phyloP scores from a whole-genome alignment of 2,113 vertebrate species.

The Panthera uncia region DNA sequence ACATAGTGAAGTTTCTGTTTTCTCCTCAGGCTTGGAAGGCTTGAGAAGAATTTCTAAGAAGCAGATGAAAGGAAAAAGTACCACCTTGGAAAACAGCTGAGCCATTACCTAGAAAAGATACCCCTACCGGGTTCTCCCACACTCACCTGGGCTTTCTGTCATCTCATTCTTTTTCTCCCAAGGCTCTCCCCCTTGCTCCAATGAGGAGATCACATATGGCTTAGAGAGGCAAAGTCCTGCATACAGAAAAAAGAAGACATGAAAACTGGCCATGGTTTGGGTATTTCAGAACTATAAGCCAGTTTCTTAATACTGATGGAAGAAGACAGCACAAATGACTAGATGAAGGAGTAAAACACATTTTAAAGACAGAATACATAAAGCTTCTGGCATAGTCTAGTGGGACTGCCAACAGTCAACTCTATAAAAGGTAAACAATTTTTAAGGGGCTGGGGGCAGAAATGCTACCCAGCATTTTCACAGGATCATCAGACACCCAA shows the following conservation, averaged over 20 bases:
- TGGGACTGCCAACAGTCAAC: background rate
- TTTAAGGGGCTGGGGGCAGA: background rate
- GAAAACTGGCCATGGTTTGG: background rate
- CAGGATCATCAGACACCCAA: background rate
- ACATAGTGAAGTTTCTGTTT: background rate
- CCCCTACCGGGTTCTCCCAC: background rate
- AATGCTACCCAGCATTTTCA: background rate
- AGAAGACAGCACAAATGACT: background rate
- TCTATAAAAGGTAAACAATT: background rate
- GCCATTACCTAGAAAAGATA: background rate
- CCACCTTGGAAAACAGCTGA: background rate
- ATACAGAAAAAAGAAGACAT: background rate
- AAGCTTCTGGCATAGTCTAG: background rate
- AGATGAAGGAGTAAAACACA: background rate
- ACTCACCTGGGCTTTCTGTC: constrained; percentile 44
- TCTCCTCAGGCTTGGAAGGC: background rate
- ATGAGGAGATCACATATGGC: constrained; percentile 48
- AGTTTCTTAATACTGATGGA: background rate
- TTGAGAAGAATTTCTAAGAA: background rate
- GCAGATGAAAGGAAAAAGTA: background rate
- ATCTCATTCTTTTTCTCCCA: background rate
- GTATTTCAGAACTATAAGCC: background rate
- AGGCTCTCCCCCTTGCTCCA: constrained; percentile 63
- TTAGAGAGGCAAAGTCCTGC: constrained; percentile 63
- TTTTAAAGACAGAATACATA: background rate